Conservation (phyloP, 2,888 invertebrate species). For the Odontothrips loti region DNA sequence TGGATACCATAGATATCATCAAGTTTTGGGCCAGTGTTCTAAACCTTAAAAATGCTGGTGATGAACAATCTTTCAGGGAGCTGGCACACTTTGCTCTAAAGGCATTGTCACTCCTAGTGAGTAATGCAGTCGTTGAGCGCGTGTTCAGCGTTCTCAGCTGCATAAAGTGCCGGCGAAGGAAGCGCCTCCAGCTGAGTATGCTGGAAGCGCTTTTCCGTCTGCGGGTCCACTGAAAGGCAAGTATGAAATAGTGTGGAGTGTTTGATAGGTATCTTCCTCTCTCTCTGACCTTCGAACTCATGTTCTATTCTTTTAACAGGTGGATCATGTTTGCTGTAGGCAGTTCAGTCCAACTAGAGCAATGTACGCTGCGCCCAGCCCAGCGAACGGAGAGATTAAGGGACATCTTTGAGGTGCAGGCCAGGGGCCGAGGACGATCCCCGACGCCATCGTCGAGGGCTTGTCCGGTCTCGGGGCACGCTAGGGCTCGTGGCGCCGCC, state of each 20-base stretch:
- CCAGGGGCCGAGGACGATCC: background rate
- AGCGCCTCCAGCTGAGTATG: conserved; percentile 34
- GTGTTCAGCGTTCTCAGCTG: conserved; percentile 34
- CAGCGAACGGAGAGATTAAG: background rate
- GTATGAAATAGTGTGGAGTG: no score
- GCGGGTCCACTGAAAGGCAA: background rate
- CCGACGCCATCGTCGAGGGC: background rate
- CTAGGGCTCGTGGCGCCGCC: background rate
- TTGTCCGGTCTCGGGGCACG: background rate
- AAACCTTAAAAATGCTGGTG: background rate
- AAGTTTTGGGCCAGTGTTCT: background rate
- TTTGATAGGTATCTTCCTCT: no score
- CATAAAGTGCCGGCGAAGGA: conserved; percentile 33
- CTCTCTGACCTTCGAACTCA: no score
- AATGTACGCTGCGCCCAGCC: background rate
- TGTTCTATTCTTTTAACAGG: no score
- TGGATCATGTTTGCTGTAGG: no score
- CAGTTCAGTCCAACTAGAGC: no score
- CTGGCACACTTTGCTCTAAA: background rate
- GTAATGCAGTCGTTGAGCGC: conserved; percentile 34
- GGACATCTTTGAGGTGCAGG: background rate
- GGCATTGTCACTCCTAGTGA: conserved; percentile 29
- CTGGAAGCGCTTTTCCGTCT: conserved; percentile 4
- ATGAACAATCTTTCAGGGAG: background rate
- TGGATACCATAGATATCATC: background rate